A percentile compares a stretch with the other conserved stretches of the same genome.
These are phyloP conservation scores for Falco cherrug DNA, from an alignment of 2,797 vertebrate species.

Conservation along the genomic window DNA sequence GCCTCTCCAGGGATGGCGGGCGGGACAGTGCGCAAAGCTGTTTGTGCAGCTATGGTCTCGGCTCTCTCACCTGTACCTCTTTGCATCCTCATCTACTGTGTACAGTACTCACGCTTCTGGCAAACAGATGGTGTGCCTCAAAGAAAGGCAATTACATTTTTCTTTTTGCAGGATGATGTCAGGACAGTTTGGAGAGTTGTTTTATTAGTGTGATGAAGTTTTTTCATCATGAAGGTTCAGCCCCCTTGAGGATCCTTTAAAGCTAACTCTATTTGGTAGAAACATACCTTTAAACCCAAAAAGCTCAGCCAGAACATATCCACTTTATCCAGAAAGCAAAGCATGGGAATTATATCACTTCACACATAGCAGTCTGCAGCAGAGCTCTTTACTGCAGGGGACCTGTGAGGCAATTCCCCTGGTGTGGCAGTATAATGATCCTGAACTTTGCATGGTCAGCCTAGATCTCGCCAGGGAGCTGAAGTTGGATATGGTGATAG, in stretches of 20 bases:
- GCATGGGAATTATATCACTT: background rate
- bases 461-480: background rate
- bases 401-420: background rate
- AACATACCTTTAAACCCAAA: background rate
- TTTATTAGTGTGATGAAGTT: background rate
- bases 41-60: background rate
- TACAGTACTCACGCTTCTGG: background rate
- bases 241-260: background rate
- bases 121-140: conserved; percentile 16
- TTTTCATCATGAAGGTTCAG: background rate
- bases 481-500: background rate
- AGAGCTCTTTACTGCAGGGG: background rate
- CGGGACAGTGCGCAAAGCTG: background rate
- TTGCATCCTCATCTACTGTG: background rate
- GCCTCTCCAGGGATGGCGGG: background rate
- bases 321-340: background rate
- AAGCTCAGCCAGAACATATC: background rate
- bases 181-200: background rate
- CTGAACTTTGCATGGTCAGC: background rate
- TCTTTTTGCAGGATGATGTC: background rate
- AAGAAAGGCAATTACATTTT: background rate
- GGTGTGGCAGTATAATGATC: background rate
- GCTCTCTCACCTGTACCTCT: background rate
- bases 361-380: background rate
- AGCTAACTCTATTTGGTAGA: background rate